Conservation (phyloP, 2,797 vertebrate genomes). For the Agapornis canus region DNA sequence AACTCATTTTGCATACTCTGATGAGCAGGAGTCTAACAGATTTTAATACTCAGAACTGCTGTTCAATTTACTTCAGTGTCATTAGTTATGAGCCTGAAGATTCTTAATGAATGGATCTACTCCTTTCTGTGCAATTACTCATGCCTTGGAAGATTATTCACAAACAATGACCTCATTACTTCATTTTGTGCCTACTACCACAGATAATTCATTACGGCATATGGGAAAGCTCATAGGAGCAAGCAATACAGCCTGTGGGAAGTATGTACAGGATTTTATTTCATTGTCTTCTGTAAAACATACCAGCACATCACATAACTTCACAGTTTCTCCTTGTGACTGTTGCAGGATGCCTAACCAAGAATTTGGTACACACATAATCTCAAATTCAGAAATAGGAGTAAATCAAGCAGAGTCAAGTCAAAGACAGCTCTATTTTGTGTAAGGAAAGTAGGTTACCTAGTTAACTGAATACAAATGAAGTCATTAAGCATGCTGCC, state of each 20-base stretch:
- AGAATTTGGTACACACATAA: neutral
- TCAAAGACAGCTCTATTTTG: slow-evolving; percentile 38
- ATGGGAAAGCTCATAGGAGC: neutral
- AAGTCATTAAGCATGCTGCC: neutral
- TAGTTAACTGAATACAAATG: slow-evolving; percentile 61
- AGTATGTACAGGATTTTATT: neutral
- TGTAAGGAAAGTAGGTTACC: slow-evolving; percentile 53
- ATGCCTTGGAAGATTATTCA: neutral
- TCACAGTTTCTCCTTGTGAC: neutral
- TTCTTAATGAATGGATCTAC: neutral
- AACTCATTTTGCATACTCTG: neutral
- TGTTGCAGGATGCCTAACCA: neutral
- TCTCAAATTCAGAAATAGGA: neutral
- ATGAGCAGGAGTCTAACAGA: neutral
- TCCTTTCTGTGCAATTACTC: neutral
- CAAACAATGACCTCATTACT: neutral
- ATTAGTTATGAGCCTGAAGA: neutral
- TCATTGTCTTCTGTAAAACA: neutral
- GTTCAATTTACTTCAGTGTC: neutral
- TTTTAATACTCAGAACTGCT: neutral
- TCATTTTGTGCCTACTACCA: neutral
- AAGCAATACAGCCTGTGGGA: neutral
- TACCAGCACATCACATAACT: neutral
- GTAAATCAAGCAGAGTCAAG: neutral
- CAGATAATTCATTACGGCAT: neutral